Evolutionary conservation across 2,797 vertebrate species (phyloP), one percentile per base, ranked within the genome.

Genomic region (Chiloscyllium punctatum): DNA sequence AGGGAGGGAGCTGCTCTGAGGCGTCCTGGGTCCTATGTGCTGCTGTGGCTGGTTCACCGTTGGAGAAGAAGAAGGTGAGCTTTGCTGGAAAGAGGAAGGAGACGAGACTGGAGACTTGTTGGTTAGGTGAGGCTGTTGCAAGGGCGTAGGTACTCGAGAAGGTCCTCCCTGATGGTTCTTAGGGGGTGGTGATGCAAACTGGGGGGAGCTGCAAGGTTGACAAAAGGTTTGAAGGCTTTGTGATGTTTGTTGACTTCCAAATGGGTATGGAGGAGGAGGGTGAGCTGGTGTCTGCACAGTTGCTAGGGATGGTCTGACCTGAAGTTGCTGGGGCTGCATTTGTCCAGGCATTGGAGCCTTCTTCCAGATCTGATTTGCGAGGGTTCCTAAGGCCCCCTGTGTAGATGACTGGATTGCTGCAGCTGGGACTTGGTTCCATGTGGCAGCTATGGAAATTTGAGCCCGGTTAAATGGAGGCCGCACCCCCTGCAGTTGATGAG

Each of bases 21-120:
- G 96, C 94, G 99, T 98, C 96, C 99, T 98, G 97, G 98, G 98
- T 97, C 98, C 98, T 97, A 98, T 97, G 96, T 98, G 98, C 96
- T 98, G 98, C 96, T 98, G 98, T 30, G 98, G 98, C 98, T 99
- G 99, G 98, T 98, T 99, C 97, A 98, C 97, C 8, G 98, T 98
- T 68, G 99, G 99, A 96, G 99, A 99, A 88, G 99, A 99, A 94
- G 99, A 99, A 96, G 99, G 99, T 96, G 99, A 99, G 96, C 98
- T 98, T 97, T 99, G 99, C 97, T 99, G 99, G 96, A 98, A 98
- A 96, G 99, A 99, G 97, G 99, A 99, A 30, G 99, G 99, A 95
- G 99, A 99, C 30, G 99, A 99, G 95, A 98, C 99, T 96, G 99
- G 99, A 96, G 99, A 99, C 97, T 99, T 99, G 97, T 98, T 98